These are phyloP conservation scores for Smutsia gigantea DNA, from an alignment of 2,797 vertebrate species.

Conservation along the genomic window DNA sequence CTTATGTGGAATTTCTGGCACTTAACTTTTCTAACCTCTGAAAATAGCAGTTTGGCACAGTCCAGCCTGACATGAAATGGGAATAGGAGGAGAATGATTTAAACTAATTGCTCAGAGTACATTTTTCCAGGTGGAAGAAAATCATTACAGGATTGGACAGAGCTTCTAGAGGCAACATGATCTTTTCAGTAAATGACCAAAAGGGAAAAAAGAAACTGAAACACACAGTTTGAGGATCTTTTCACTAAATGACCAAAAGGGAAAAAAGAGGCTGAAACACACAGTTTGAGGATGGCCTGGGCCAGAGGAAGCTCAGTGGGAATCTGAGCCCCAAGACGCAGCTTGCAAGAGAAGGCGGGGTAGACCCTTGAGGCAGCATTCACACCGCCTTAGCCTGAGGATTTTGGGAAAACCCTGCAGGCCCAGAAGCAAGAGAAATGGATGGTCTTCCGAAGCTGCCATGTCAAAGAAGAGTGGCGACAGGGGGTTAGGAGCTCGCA, in stretches of 20 bases:
- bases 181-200: not conserved
- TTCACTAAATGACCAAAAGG: too few relatives aligned
- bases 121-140: slow-evolving; percentile 60
- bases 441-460: slow-evolving; percentile 1
- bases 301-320: not conserved
- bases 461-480: not conserved
- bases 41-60: not conserved
- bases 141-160: not conserved
- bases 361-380: not conserved
- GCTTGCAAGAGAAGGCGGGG: not conserved
- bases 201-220: not conserved
- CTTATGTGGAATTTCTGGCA: not conserved
- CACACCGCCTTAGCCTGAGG: not conserved
- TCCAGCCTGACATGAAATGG: not conserved
- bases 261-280: not conserved
- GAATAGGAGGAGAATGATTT: not conserved
- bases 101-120: not conserved
- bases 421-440: not conserved
- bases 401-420: slow-evolving; percentile 45
- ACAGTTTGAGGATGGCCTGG: not conserved
- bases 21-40: not conserved
- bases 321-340: not conserved
- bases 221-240: too few relatives aligned
- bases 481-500: not conserved
- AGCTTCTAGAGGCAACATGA: not conserved